Conservation (phyloP, 2,113 vertebrate species). For the Jaculus jaculus region DNA sequence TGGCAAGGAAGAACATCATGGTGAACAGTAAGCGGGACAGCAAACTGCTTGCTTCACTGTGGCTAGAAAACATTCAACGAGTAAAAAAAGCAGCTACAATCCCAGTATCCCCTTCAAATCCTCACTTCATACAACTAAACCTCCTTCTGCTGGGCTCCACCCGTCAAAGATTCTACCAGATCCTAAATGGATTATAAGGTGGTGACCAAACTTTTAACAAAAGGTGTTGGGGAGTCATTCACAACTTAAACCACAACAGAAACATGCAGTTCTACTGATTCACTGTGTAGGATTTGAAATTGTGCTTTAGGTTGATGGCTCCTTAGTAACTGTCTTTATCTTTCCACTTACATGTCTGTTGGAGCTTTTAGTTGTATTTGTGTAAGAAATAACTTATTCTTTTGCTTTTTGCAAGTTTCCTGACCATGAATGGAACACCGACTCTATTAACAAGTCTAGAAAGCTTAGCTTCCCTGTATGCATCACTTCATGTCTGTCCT, state of each 20-base stretch:
- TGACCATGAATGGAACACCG: not conserved
- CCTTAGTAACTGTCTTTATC: not conserved
- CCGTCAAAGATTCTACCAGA: not conserved
- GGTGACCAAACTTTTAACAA: not conserved
- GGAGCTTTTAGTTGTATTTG: not conserved
- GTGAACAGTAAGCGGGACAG: no score
- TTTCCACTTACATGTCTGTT: not conserved
- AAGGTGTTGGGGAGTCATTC: not conserved
- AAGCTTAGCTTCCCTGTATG: not conserved
- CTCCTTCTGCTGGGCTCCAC: not conserved
- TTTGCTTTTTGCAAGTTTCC: not conserved
- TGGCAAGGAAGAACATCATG: not conserved
- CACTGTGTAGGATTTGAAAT: not conserved
- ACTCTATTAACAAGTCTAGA: not conserved
- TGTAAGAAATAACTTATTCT: not conserved
- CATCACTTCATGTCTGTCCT: not conserved
- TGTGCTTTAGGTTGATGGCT: not conserved
- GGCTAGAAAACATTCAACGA: not conserved
- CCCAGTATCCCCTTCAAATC: not conserved
- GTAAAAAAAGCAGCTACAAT: accelerated
- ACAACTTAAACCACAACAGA: not conserved
- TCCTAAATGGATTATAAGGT: not conserved
- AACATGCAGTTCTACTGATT: not conserved
- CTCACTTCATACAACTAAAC: not conserved
- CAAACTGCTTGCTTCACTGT: not conserved